These are phyloP conservation scores for Pseudolycoriella hygida DNA, from an alignment of 2,888 invertebrate species.

Conservation along the genomic window DNA sequence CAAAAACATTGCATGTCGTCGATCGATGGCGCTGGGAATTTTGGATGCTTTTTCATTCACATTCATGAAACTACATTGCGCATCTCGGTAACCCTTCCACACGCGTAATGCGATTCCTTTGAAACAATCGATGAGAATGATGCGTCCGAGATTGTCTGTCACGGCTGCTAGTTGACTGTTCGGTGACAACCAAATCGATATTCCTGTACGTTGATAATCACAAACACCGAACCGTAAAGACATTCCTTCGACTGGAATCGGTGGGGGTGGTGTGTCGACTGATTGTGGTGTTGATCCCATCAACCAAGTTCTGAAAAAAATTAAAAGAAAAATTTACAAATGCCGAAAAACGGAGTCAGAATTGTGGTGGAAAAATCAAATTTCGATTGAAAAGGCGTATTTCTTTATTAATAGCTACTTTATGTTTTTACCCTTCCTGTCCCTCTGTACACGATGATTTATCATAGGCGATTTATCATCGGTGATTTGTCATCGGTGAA, in stretches of 20 bases:
- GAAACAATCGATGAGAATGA: slow-evolving; percentile 67
- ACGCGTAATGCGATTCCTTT: slow-evolving; percentile 65
- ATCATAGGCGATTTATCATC: too few species aligned
- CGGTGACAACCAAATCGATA: slow-evolving; percentile 59
- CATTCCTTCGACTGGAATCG: slow-evolving; percentile 41
- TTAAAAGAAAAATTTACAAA: background rate
- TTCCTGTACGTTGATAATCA: slow-evolving; percentile 61
- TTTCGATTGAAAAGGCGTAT: slow-evolving; percentile 5
- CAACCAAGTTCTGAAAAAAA: slow-evolving; percentile 31
- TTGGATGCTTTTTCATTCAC: slow-evolving; percentile 41
- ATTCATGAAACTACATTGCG: slow-evolving; percentile 86
- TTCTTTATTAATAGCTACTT: background rate
- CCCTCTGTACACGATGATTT: background rate
- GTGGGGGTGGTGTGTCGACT: slow-evolving; percentile 22
- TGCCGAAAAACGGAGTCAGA: too few species aligned
- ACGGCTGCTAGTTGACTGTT: slow-evolving; percentile 53
- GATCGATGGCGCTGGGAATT: slow-evolving; percentile 11
- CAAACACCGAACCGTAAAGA: slow-evolving; percentile 63
- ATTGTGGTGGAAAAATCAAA: background rate
- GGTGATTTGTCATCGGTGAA: too few species aligned
- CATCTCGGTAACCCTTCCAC: slow-evolving; percentile 93
- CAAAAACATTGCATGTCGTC: slow-evolving; percentile 53
- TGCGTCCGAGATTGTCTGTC: slow-evolving; percentile 73
- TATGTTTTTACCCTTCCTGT: too few species aligned
- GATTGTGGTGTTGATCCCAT: slow-evolving; percentile 32